These are phyloP conservation scores for Vimba vimba DNA, from an alignment of 2,113 vertebrate genomes.

Conservation along the genomic window DNA sequence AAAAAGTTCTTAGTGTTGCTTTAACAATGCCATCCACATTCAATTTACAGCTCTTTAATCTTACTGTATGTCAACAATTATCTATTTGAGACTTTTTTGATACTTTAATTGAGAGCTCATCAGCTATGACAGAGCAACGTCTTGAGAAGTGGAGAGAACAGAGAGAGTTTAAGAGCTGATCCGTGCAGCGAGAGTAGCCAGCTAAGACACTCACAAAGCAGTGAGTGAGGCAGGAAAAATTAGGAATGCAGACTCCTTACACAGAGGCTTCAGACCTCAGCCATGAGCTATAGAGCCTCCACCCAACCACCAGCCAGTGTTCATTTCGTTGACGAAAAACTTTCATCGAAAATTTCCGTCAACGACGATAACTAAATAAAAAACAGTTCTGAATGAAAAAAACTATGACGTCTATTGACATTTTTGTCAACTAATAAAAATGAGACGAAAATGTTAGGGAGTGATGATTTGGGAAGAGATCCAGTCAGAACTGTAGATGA, in stretches of 20 bases:
- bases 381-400: too few species aligned
- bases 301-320: slow-evolving; percentile 36
- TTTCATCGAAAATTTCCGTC: too few species aligned
- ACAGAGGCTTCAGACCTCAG: neutral
- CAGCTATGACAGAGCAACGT: neutral
- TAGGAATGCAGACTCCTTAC: slow-evolving; percentile 73
- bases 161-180: slow-evolving; percentile 49
- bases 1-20: too few species aligned
- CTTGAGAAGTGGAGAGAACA: neutral
- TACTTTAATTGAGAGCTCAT: neutral
- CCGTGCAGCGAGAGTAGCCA: slow-evolving; percentile 65
- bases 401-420: too few species aligned
- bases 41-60: neutral
- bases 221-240: slow-evolving; percentile 74
- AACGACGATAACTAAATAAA: too few species aligned
- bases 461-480: too few species aligned
- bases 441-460: too few species aligned
- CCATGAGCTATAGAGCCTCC: neutral
- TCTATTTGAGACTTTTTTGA: neutral
- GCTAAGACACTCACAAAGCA: slow-evolving; percentile 73
- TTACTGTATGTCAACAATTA: neutral
- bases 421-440: too few species aligned
- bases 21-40: neutral
- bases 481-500: too few species aligned
- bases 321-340: too few species aligned